Evolutionary conservation across 23 tunicate species (phyloP), one percentile per base, ranked within the genome.

Genomic region (Ciona savignyi): DNA sequence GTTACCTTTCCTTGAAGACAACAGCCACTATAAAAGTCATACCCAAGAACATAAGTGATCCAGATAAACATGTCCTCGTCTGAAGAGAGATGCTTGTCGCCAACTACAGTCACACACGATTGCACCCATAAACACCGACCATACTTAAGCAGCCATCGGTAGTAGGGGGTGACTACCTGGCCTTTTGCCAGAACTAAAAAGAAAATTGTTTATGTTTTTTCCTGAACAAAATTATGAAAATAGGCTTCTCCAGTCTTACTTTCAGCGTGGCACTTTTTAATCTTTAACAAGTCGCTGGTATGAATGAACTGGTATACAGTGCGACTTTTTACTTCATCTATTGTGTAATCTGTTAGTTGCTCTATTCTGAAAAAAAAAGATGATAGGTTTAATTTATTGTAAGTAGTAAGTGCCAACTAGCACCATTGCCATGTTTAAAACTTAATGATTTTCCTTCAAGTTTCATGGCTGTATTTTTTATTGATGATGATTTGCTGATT

Each of bases 51-150:
- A 62, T 77, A 67, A 20, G 69, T 78, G 3, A 88, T 67, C 85
- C 96, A 88, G 2, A 78, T 67, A 60, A 77, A 88, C 29, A 30
- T 66, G 23, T 76, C 75, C 69, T 88, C 86, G 15, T 75, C 88
- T 34, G 49, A 42, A 29, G 48, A 20, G 15, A 65, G 87, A 29
- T 79, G 77, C 35, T 82, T 76, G 51, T 88, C 85, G 0, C 27
- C 70, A 11, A 81, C 64, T 21, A 82, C 4, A 0, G 84, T 69
- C 4, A 78, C 73, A 26, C 74, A 30, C 20, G 96, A 88, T 72
- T 88, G 87, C 67, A 88, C 35, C 87, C 87, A 88, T n/a, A 70
- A 26, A 61, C 26, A 82, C 3, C 70, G 71, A 20, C 87, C 96
- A 31, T 49, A 35, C 49, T 82, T 88, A 3, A 73, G 61, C 65